Base-by-base conservation (phyloP, 2,797 vertebrate species). In the Percopsis omiscomaycus region DNA sequence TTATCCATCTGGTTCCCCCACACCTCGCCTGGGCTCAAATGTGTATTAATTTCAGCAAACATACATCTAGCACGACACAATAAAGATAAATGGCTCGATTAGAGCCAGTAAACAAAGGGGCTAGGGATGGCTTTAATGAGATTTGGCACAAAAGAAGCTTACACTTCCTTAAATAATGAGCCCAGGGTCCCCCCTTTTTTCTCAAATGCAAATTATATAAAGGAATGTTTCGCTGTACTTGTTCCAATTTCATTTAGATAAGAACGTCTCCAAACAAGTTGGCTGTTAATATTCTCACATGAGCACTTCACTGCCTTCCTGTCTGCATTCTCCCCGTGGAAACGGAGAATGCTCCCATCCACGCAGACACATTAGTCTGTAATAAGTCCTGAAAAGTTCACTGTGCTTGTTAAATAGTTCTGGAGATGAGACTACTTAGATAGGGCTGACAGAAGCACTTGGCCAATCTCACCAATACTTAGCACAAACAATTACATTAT, bases 1-100 rank as follows among this genome's bases (percentile, higher is more conserved):
- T 92, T 92, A 92, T 88, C 86, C 90, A 91, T 92, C 91, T 91
- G 91, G 91, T 93, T 93, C 92, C 93, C 89, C 92, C 93, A 91
- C 89, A 93, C 83, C 83, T 84, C 69, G 86, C 85, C 69, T 77
- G 58, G 74, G 88, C 86, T 88, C 88, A 87, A 91, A 91, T 89
- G 90, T 89, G 87, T 91, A 90, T 92, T 92, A 82, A 92, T 92
- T 91, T 90, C 88, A 90, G 89, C 87, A 92, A 92, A 92, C 92
- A 91, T 90, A 91, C 90, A 89, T 88, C 75, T 84, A 74, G 84
- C 82, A 79, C 87, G 80, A 80, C 86, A 89, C 91, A 91, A 91
- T 92, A 91, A 91, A 92, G 91, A 92, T 91, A 92, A 92, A 92
- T 91, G 88, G 89, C 87, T 88, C 84, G 90, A 93, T 92, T 92